Evolutionary conservation across 2,113 vertebrate species (phyloP).

Genomic region (Nansenia antarctica): DNA sequence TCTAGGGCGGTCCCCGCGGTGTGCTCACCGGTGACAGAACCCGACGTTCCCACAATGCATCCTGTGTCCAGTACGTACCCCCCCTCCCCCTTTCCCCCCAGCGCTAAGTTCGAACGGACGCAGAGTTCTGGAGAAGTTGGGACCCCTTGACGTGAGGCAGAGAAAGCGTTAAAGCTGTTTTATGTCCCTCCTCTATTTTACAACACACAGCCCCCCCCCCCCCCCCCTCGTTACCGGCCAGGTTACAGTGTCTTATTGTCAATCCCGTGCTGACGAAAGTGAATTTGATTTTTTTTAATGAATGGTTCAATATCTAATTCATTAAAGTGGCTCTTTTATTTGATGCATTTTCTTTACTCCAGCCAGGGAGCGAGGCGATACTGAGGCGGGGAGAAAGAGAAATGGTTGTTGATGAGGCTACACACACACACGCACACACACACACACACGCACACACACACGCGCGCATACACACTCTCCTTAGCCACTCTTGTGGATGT

Average conservation of each 20-base stretch:
- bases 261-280: conserved; percentile 72
- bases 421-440: not conserved
- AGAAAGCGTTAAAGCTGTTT: conserved; percentile 53
- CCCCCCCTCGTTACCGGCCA: no score
- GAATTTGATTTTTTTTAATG: conserved; percentile 72
- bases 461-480: not conserved
- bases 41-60: no score
- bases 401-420: not conserved
- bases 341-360: conserved; percentile 68
- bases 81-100: not conserved
- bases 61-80: no score
- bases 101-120: not conserved
- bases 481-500: not conserved
- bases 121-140: not conserved
- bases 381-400: not conserved
- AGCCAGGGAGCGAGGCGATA: not conserved
- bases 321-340: conserved; percentile 82
- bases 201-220: conserved; percentile 55
- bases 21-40: no score
- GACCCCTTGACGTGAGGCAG: conserved; percentile 48
- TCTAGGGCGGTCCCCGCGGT: not conserved
- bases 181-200: conserved; percentile 49
- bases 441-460: not conserved
- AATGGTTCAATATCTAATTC: conserved; percentile 81
- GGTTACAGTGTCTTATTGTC: conserved; percentile 59